These are phyloP conservation scores for Heteronetta atricapilla DNA, from an alignment of 2,113 vertebrate genomes.

Conservation along the genomic window DNA sequence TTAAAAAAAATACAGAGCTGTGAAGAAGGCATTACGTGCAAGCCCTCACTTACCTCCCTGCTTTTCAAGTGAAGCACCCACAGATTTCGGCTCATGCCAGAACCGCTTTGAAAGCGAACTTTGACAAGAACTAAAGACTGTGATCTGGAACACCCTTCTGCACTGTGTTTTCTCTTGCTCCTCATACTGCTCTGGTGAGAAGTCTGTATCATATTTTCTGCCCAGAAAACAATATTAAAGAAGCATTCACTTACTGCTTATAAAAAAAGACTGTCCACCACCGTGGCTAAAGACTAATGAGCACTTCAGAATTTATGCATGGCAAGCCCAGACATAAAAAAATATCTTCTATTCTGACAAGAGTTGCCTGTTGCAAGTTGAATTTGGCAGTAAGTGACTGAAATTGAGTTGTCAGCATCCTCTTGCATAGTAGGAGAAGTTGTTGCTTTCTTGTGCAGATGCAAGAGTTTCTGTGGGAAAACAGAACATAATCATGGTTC, in stretches of 20 bases:
- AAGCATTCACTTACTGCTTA: not conserved
- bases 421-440: constrained; percentile 4
- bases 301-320: not conserved
- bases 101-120: constrained; percentile 79
- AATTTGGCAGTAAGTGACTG: constrained; percentile 3
- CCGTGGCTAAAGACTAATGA: not conserved
- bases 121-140: constrained; percentile 77
- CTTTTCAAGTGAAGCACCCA: constrained; percentile 73
- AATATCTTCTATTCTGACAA: not conserved
- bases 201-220: constrained; percentile 80
- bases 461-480: constrained; percentile 64
- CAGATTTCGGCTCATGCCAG: constrained; percentile 73
- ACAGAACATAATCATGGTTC: constrained; percentile 26
- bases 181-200: constrained; percentile 75
- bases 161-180: constrained; percentile 79
- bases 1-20: not conserved
- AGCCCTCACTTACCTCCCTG: constrained; percentile 66
- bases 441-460: constrained; percentile 34
- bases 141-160: constrained; percentile 77
- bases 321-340: not conserved
- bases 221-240: constrained; percentile 55
- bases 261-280: not conserved
- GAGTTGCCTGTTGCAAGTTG: not conserved
- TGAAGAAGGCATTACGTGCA: not conserved
- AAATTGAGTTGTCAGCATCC: constrained; percentile 47